phyloP scores from a whole-genome alignment of 2,888 invertebrate species.

The Halocaridina rubra region DNA sequence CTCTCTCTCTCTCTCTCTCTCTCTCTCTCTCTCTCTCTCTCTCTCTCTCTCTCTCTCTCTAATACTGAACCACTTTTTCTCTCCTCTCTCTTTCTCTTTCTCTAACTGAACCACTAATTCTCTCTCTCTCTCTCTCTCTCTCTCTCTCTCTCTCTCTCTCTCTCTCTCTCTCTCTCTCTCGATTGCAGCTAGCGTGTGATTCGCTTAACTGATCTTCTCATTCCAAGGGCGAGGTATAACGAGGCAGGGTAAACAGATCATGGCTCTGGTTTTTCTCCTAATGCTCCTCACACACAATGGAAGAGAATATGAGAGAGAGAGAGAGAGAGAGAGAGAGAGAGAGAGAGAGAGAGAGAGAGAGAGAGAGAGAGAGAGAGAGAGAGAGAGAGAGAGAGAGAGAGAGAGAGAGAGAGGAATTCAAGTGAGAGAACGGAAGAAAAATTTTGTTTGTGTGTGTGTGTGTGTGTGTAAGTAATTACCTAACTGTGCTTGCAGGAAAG shows the following conservation, averaged over 20 bases:
- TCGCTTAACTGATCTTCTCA: too few relatives aligned
- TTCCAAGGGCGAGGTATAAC: too few relatives aligned
- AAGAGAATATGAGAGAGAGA: not conserved
- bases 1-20: not conserved
- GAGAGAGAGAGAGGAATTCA: not conserved
- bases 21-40: not conserved
- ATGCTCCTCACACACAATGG: too few relatives aligned
- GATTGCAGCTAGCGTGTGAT: too few relatives aligned
- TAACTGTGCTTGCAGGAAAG: too few relatives aligned
- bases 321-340: not conserved
- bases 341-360: not conserved
- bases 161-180: not conserved
- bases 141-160: not conserved
- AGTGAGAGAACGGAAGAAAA: too few relatives aligned
- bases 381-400: not conserved
- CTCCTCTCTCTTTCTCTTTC: not conserved
- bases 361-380: not conserved
- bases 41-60: too few relatives aligned
- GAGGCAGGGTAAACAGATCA: too few relatives aligned
- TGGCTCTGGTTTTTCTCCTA: too few relatives aligned
- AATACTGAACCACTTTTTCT: too few relatives aligned
- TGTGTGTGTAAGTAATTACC: too few relatives aligned
- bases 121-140: constrained; percentile 4
- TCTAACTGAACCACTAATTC: not conserved
- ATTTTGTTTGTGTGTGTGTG: too few relatives aligned